Evolutionary conservation across 2,797 vertebrate species (phyloP), one percentile per base, ranked within the genome.

Genomic region (Anabas testudineus): DNA sequence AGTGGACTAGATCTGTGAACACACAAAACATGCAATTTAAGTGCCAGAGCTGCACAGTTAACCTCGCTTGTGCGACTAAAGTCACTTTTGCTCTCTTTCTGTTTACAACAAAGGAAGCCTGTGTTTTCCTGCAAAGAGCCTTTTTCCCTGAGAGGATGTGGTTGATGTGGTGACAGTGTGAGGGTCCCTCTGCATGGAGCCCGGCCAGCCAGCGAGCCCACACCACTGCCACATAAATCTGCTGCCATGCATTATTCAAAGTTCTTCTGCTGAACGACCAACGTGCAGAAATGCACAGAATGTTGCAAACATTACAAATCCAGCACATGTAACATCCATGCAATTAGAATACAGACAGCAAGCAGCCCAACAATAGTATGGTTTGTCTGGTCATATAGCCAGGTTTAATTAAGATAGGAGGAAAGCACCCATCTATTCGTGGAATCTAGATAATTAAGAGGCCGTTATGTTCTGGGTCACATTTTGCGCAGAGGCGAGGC

Each of bases 401-500:
- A 22, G 16, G 58, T 42, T 56, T 2, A 19, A 21, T 24, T 0
- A 18, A 32, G 10, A 75, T 5, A 4, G 10, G 67, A 69, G n/a
- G 12, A 37, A 26, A 51, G 10, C 37, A 43, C 28, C 21, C 2
- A 2, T 42, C n/a, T n/a, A n/a, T 49, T 39, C 7, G 14, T 12
- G 28, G 22, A n/a, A 16, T 30, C 0, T 2, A 2, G 10, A 13
- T 13, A 24, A 59, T 57, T 37, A 46, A 22, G 9, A 54, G 21
- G 41, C 71, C 26, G n/a, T n/a, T 30, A 2, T 59, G 47, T 47
- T 63, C 21, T 60, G 41, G 57, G 64, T 81, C 42, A 60, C 49
- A 54, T 86, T 90, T 89, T 86, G 66, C 81, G 71, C 80, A 88
- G 67, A 87, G 79, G 45, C 61, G 53, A 84, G 73, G 45, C 87